A percentile compares a stretch with the other conserved stretches of the same genome.
phyloP scores from a whole-genome alignment of 2,888 invertebrate genomes.

The Rhabditoides inermis region DNA sequence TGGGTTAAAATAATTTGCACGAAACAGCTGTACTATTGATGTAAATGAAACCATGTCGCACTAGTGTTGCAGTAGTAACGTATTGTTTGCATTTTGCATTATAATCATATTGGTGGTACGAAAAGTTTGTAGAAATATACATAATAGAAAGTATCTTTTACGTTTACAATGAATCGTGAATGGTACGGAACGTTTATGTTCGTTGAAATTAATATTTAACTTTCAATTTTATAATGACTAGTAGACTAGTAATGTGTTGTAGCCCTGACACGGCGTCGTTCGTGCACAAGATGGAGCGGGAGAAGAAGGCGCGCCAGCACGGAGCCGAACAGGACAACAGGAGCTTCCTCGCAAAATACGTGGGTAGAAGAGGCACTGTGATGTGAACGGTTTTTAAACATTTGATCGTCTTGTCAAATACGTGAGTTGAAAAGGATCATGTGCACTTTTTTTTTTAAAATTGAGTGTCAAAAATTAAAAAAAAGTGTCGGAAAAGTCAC shows the following conservation, averaged over 20 bases:
- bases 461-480: slow-evolving; percentile 5
- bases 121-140: no score
- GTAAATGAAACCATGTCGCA: no score
- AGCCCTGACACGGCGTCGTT: slow-evolving; percentile 85
- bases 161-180: no score
- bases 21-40: no score
- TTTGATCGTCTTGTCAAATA: neutral
- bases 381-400: neutral
- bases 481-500: neutral
- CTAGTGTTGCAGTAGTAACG: no score
- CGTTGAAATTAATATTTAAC: neutral
- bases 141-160: no score
- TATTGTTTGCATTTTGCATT: neutral
- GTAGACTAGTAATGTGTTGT: slow-evolving; percentile 2
- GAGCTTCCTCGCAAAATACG: slow-evolving; percentile 94
- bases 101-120: no score
- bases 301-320: slow-evolving; percentile 78
- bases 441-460: no score
- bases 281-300: slow-evolving; percentile 82
- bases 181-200: no score
- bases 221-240: neutral
- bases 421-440: no score
- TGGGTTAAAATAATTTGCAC: no score
- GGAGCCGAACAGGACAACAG: slow-evolving; percentile 68
- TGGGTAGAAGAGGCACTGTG: no score